phyloP scores from a whole-genome alignment of 92 coral and sea anemone species.

The Plumapathes pennacea region DNA sequence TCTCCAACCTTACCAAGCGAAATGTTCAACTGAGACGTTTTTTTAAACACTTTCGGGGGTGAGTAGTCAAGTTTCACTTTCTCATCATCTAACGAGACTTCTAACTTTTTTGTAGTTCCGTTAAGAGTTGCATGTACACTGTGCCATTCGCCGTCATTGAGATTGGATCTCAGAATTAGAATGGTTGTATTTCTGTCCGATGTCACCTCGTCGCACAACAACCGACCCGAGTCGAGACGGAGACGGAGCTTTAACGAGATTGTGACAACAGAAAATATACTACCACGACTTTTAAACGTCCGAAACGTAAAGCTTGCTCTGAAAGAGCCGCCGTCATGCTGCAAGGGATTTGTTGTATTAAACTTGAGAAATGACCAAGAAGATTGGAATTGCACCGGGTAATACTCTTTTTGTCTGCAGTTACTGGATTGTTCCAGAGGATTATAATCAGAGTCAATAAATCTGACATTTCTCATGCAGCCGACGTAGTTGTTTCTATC shows the following conservation, averaged over 20 bases:
- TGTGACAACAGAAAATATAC: constrained; percentile 47
- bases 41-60: constrained; percentile 30
- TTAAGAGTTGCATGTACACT: constrained; percentile 43
- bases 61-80: constrained; percentile 20
- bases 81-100: constrained; percentile 23
- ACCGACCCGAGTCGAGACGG: constrained; percentile 40
- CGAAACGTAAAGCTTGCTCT: constrained; percentile 64
- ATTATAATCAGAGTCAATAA: no score
- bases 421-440: no score
- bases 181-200: constrained; percentile 22
- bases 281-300: constrained; percentile 61
- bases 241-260: constrained; percentile 35
- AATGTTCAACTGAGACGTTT: constrained; percentile 42
- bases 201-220: constrained; percentile 52
- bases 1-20: constrained; percentile 33
- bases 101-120: constrained; percentile 27
- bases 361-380: constrained; percentile 50
- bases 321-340: constrained; percentile 50
- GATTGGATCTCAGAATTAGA: constrained; percentile 25
- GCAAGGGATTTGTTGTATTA: constrained; percentile 28
- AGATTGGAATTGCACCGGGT: constrained; percentile 42
- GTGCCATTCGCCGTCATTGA: constrained; percentile 82
- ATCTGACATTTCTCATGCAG: no score
- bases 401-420: no score
- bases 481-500: no score